phyloP scores from a whole-genome alignment of 2,113 vertebrate genomes.

The Irena cyanogastra region DNA sequence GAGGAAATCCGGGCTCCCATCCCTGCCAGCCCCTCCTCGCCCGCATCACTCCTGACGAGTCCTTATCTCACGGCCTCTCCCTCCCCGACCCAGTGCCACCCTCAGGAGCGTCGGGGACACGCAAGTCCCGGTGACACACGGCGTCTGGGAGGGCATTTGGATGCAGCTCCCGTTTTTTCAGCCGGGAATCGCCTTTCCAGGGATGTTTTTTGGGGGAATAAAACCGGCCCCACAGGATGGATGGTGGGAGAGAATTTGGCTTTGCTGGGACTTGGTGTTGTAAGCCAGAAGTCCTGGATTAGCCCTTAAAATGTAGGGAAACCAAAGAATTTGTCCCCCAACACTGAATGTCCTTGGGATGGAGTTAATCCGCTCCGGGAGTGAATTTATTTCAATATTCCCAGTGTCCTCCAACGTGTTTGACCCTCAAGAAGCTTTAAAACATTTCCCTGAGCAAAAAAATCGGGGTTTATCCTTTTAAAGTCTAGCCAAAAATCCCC shows the following conservation, averaged over 20 bases:
- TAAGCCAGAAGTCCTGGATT: background rate
- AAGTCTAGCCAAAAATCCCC: background rate
- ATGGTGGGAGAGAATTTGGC: too few species aligned
- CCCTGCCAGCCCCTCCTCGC: fast-evolving
- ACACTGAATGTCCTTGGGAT: fast-evolving
- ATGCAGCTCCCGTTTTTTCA: fast-evolving
- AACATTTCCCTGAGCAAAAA: background rate
- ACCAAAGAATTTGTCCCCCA: background rate
- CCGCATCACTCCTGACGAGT: fast-evolving
- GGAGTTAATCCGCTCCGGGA: background rate
- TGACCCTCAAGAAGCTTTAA: background rate
- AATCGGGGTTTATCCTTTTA: fast-evolving
- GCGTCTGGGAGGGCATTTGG: too few species aligned
- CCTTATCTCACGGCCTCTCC: background rate
- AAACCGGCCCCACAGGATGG: fast-evolving
- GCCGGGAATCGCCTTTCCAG: fast-evolving
- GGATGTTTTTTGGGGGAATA: fast-evolving
- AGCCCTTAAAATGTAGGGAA: background rate
- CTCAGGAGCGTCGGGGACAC: fast-evolving
- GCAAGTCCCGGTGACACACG: fast-evolving
- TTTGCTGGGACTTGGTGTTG: fast-evolving
- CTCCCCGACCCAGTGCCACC: background rate
- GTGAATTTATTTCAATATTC: background rate
- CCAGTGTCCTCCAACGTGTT: fast-evolving
- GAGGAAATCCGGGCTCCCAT: background rate